Evolutionary conservation across 2,797 vertebrate species (phyloP).

Genomic region (Hozukius guyotensis): DNA sequence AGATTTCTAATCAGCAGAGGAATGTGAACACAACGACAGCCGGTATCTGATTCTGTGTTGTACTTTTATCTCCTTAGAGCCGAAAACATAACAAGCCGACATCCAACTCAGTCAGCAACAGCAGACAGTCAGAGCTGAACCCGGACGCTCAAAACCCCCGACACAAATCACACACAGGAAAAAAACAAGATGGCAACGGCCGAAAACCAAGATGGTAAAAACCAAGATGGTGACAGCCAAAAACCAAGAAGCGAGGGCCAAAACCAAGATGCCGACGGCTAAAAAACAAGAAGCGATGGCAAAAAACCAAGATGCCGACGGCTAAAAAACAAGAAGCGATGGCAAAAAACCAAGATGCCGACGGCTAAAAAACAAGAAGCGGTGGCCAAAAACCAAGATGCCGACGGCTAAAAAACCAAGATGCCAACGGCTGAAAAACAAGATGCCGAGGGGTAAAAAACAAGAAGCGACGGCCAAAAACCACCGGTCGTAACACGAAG

Average conservation of each 20-base stretch:
- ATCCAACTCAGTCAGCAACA: neutral
- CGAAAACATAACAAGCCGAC: neutral
- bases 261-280: too few relatives aligned
- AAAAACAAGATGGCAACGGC: too few relatives aligned
- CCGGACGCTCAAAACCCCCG: neutral
- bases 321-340: too few relatives aligned
- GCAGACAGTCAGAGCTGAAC: neutral
- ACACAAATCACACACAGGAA: too few relatives aligned
- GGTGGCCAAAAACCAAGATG: neutral
- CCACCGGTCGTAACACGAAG: too few relatives aligned
- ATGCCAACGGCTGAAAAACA: too few relatives aligned
- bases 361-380: too few relatives aligned
- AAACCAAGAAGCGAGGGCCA: too few relatives aligned
- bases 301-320: neutral
- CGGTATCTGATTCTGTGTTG: neutral
- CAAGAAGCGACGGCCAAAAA: accelerated
- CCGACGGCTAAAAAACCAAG: neutral
- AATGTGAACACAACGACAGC: neutral
- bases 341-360: too few relatives aligned
- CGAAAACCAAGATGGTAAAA: too few relatives aligned
- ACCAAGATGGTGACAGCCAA: too few relatives aligned
- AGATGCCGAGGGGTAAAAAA: neutral
- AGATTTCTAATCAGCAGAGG: neutral
- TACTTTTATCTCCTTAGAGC: neutral
- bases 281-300: too few relatives aligned